Base-by-base conservation (phyloP, 2,113 vertebrate species). In the Entomyzon cyanotis region DNA sequence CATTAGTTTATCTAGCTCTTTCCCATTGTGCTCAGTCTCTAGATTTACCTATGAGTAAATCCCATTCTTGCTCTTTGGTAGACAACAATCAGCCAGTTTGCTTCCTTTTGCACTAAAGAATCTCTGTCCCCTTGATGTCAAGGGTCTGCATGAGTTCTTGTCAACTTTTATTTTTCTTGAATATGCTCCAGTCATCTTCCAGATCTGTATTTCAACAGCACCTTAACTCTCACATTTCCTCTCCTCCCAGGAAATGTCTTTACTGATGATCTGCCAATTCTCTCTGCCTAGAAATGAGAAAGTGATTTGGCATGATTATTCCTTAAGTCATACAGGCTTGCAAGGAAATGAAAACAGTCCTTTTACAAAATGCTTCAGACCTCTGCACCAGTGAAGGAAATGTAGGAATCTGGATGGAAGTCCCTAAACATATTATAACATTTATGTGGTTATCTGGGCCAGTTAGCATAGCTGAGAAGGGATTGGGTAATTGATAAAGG, bases 151-250 rank as follows among this genome's bases (percentile, higher is more conserved):
- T 19, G 21, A 7, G 31, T 46, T 85, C 74, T 71, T 68, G 12
- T 25, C 13, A 49, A 20, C 19, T 58, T 67, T 15, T 41, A 20
- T 33, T 68, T 74, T 71, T 79, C 47, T 70, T 85, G 21, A 25
- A 6, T 50, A 47, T 5, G 25, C 15, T 82, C 2, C 21, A 12
- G 2, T 27, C 0, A 0, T n/a, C 17, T 52, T 85, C 24, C 58
- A 68, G 21, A 64, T 25, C 28, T 23, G 5, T 52, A 18, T 62
- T 90, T 71, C 50, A 64, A 35, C 28, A 53, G 27, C 3, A 2
- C 18, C 7, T 49, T 58, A 16, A 7, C 15, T 53, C 11, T 46
- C 56, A 18, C 37, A 53, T 50, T 91, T 87, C 58, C 31, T 31
- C 10, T 90, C 12, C 44, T 58, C 37, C 37, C 0, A 0, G 68